Conservation (phyloP, 1,140 invertebrate species). For the Thaumetopoea pityocampa region DNA sequence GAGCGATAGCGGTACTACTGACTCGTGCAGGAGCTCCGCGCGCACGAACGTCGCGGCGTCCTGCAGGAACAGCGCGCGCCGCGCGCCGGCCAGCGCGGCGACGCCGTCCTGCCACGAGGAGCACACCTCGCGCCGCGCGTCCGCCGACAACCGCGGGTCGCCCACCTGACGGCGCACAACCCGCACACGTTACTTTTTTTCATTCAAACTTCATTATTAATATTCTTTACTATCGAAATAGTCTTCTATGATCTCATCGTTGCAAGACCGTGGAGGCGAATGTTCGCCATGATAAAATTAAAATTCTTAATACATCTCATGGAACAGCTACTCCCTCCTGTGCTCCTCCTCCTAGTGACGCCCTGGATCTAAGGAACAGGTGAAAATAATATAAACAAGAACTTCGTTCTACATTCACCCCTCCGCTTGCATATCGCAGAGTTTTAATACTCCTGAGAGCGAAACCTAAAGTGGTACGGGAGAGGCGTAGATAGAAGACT, state of each 20-base stretch:
- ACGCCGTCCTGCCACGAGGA: slow-evolving; percentile 22
- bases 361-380: no score
- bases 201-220: neutral
- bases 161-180: slow-evolving; percentile 15
- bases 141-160: slow-evolving; percentile 14
- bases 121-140: slow-evolving; percentile 23
- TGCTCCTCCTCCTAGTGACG: no score
- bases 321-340: no score
- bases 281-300: no score
- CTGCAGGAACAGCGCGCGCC: neutral
- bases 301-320: no score
- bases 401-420: no score
- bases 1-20: neutral
- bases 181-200: neutral
- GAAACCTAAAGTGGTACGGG: no score
- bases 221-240: neutral
- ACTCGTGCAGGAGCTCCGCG: neutral
- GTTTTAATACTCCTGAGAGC: no score
- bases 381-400: no score
- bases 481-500: no score
- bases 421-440: no score
- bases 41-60: neutral
- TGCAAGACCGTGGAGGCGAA: no score
- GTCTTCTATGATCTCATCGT: neutral
- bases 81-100: slow-evolving; percentile 4